Evolutionary conservation across 2,888 invertebrate species (phyloP).

Genomic region (Trachelus stipa): DNA sequence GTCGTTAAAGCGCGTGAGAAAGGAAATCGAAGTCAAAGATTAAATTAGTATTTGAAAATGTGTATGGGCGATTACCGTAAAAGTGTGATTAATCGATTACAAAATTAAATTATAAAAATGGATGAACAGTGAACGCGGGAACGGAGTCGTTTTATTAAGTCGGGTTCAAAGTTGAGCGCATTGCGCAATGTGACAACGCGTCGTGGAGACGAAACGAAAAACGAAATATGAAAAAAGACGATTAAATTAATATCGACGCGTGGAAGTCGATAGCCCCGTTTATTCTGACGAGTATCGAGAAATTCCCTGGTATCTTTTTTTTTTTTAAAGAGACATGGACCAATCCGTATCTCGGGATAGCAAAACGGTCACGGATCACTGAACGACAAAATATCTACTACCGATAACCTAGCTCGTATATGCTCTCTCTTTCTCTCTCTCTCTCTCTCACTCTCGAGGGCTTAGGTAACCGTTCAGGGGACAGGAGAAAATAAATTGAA

Average conservation of each 20-base stretch:
- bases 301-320: not conserved
- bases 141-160: not conserved
- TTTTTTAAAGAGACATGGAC: not conserved
- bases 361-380: not conserved
- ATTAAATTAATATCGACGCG: conserved; percentile 1
- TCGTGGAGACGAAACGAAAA: not conserved
- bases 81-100: not conserved
- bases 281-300: not conserved
- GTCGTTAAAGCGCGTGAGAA: not conserved
- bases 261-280: not conserved
- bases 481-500: conserved; percentile 59
- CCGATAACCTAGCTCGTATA: not conserved
- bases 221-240: not conserved
- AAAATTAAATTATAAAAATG: not conserved
- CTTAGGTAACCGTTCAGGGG: conserved; percentile 29
- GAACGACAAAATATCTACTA: not conserved
- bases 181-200: not conserved
- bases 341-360: not conserved
- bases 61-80: not conserved
- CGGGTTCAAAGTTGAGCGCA: conserved; percentile 1
- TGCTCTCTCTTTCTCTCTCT: not conserved
- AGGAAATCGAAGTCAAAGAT: not conserved
- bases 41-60: not conserved
- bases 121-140: not conserved
- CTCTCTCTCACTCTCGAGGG: not conserved